A percentile compares a stretch with the other conserved stretches of the same genome.
Conservation (phyloP, 35 echinoderm and acorn worm species). For the Lytechinus pictus region DNA sequence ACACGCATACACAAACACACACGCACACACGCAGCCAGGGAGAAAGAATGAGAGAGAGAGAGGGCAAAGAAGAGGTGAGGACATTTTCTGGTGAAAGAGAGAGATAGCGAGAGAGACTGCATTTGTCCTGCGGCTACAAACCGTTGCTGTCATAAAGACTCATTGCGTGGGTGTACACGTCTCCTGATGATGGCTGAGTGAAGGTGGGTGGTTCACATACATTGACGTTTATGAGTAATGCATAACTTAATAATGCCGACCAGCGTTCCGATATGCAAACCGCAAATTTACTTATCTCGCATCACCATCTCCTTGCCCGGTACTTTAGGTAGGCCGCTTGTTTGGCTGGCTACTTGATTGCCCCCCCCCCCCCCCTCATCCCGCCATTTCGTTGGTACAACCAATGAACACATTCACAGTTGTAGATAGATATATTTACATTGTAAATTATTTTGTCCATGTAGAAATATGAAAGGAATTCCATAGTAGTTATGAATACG, state of each 20-base stretch:
- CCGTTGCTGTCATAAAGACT: background rate
- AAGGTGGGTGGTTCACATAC: background rate
- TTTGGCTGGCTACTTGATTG: background rate
- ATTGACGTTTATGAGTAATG: conserved; percentile 46
- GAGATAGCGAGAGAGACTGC: background rate
- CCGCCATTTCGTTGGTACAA: background rate
- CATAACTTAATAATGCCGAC: conserved; percentile 42
- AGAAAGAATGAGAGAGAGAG: background rate
- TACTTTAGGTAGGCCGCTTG: background rate
- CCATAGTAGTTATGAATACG: too few species aligned
- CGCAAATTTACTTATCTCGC: conserved; percentile 18
- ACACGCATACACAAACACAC: too few species aligned
- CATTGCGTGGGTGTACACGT: background rate
- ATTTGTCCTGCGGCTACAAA: background rate
- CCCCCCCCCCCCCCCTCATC: too few species aligned
- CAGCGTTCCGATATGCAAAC: conserved; percentile 28
- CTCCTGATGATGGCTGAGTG: background rate
- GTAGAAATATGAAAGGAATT: too few species aligned
- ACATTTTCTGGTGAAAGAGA: background rate
- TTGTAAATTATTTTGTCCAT: too few species aligned
- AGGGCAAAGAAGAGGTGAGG: background rate
- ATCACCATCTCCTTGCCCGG: background rate
- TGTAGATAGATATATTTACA: too few species aligned
- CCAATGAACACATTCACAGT: background rate
- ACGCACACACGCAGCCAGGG: background rate